Evolutionary conservation across 2,797 vertebrate species (phyloP).

Genomic region (Botia kubotai): DNA sequence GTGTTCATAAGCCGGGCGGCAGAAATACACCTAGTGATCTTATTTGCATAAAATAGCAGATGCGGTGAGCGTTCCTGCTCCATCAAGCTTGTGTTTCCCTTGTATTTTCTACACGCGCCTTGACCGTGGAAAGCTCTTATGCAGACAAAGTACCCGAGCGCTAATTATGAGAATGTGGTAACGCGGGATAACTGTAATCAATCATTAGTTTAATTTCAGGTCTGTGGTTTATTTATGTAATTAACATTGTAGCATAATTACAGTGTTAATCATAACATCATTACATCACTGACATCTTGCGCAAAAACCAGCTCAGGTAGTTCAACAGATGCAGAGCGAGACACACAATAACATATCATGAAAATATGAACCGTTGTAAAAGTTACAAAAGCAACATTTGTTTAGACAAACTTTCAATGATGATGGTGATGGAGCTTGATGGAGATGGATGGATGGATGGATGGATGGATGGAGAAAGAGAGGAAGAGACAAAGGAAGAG

Average conservation of each 20-base stretch:
- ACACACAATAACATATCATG: not conserved
- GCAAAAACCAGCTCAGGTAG: conserved; percentile 1
- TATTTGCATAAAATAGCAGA: conserved; percentile 37
- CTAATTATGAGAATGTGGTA: conserved; percentile 24
- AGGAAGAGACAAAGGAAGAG: too few relatives aligned
- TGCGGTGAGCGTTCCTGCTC: conserved; percentile 18
- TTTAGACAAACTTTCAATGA: not conserved
- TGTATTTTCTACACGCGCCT: conserved; percentile 18
- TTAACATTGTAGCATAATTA: conserved; percentile 37
- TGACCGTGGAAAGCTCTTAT: conserved; percentile 27
- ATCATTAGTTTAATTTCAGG: conserved; percentile 44
- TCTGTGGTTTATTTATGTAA: conserved; percentile 33
- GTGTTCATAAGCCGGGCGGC: conserved; percentile 4
- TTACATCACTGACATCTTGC: conserved; percentile 1
- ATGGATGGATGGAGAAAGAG: not conserved
- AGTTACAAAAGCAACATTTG: not conserved
- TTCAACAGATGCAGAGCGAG: not conserved
- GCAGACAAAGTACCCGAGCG: not conserved
- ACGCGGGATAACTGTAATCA: conserved; percentile 14
- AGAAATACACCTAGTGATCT: conserved; percentile 14
- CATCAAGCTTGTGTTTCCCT: conserved; percentile 15
- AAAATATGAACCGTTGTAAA: not conserved
- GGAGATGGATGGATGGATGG: not conserved
- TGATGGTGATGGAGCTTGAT: not conserved
- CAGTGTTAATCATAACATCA: conserved; percentile 38